A percentile compares a stretch with the other conserved stretches of the same genome.
Evolutionary conservation across 2,113 vertebrate genomes (phyloP).

Genomic region (Mus pahari): DNA sequence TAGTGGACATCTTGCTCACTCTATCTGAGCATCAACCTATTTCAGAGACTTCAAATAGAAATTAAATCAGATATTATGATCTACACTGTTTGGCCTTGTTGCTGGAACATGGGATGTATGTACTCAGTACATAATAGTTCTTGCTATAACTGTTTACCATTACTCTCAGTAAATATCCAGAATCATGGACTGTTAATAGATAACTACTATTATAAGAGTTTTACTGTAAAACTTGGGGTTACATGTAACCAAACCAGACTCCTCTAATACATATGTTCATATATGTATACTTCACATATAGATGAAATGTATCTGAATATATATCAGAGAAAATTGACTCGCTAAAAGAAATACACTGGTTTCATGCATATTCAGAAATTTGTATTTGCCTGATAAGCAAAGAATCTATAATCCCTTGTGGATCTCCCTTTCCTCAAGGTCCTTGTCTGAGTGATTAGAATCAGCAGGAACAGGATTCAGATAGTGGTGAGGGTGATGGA

Average conservation of each 20-base stretch:
- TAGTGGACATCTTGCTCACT: not conserved
- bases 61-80: not conserved
- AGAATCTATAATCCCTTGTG: not conserved
- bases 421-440: no score
- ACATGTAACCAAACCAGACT: not conserved
- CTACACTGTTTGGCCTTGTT: not conserved
- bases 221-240: not conserved
- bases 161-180: not conserved
- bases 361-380: constrained; percentile 24
- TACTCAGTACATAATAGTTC: not conserved
- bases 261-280: not conserved
- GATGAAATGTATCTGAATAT: not conserved
- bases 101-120: not conserved
- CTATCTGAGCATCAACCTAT: not conserved
- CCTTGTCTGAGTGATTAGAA: no score
- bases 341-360: not conserved
- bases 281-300: not conserved
- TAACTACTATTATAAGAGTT: not conserved
- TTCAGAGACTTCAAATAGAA: not conserved
- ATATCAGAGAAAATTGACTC: not conserved
- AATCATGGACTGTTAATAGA: not conserved
- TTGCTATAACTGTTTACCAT: not conserved
- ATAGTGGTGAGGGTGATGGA: no score
- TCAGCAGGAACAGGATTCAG: no score
- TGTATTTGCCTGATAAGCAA: not conserved